These are phyloP conservation scores for Spodoptera litura DNA, from an alignment of 1,140 invertebrate species.

Conservation along the genomic window DNA sequence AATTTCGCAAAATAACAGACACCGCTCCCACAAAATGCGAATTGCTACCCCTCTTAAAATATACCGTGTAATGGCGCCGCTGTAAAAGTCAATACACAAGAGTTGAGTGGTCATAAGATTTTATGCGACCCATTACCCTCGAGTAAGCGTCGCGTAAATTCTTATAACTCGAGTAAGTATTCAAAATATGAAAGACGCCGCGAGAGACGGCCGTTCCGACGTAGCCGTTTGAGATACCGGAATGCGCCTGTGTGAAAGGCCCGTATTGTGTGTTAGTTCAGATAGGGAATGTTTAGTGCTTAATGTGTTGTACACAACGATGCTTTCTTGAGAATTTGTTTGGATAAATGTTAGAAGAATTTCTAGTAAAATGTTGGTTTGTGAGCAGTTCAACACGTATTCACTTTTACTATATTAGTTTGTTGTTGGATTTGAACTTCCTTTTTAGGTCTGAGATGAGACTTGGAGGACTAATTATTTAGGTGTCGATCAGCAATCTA, in stretches of 20 bases:
- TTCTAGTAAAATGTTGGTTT: not conserved
- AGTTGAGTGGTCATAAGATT: slow-evolving; percentile 59
- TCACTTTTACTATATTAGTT: no score
- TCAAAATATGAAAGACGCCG: slow-evolving; percentile 60
- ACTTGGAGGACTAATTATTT: no score
- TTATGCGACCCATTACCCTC: slow-evolving; percentile 55
- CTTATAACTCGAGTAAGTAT: slow-evolving; percentile 58
- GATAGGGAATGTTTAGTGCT: slow-evolving; percentile 37
- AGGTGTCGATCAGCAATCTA: no score
- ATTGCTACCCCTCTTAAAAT: slow-evolving; percentile 52
- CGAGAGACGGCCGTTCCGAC: slow-evolving; percentile 34
- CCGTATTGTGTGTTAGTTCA: slow-evolving; percentile 38
- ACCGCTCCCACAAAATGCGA: slow-evolving; percentile 42
- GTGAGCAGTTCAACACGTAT: not conserved
- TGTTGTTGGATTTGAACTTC: no score
- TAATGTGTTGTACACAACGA: slow-evolving; percentile 34
- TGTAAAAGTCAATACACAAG: slow-evolving; percentile 60
- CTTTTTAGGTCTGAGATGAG: no score
- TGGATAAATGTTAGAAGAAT: slow-evolving; percentile 8
- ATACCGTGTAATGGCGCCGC: slow-evolving; percentile 47
- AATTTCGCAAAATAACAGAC: slow-evolving; percentile 39
- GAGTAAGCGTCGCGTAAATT: slow-evolving; percentile 56
- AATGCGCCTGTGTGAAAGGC: slow-evolving; percentile 32
- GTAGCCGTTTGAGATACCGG: slow-evolving; percentile 27
- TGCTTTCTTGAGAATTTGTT: slow-evolving; percentile 35